Evolutionary conservation across 2,888 invertebrate species (phyloP).

Genomic region (Apotomis turbidana): DNA sequence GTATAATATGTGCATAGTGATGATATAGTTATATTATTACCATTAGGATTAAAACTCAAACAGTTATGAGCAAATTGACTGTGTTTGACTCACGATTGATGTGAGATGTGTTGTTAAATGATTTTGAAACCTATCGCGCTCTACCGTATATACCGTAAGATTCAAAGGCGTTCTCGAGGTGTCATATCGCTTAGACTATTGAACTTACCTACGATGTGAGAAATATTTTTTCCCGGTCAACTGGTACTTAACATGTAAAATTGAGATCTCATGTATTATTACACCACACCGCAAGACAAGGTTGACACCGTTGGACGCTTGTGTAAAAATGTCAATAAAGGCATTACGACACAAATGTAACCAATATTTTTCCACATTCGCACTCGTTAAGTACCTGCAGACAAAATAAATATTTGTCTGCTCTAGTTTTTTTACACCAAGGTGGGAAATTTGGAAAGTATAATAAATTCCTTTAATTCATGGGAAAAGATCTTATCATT

Average conservation of each 20-base stretch:
- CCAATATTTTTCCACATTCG: constrained; percentile 47
- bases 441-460: constrained; percentile 8
- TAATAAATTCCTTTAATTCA: constrained; percentile 4
- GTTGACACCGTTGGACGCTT: constrained; percentile 42
- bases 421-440: constrained; percentile 10
- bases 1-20: constrained; percentile 7
- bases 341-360: constrained; percentile 47
- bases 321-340: constrained; percentile 50
- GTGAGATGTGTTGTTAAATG: no score
- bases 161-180: no score
- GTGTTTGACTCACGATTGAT: no score
- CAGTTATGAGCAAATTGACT: no score
- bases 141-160: no score
- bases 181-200: no score
- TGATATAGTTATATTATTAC: no score
- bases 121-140: no score
- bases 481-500: not conserved
- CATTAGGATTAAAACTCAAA: no score
- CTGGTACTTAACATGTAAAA: not conserved
- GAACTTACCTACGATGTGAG: no score
- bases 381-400: constrained; percentile 35
- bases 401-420: constrained; percentile 20
- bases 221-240: no score
- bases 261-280: constrained; percentile 28
- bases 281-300: constrained; percentile 33